Evolutionary conservation across 2,888 invertebrate genomes (phyloP), one percentile per base, ranked within the genome.

Genomic region (Oscheius sp.): DNA sequence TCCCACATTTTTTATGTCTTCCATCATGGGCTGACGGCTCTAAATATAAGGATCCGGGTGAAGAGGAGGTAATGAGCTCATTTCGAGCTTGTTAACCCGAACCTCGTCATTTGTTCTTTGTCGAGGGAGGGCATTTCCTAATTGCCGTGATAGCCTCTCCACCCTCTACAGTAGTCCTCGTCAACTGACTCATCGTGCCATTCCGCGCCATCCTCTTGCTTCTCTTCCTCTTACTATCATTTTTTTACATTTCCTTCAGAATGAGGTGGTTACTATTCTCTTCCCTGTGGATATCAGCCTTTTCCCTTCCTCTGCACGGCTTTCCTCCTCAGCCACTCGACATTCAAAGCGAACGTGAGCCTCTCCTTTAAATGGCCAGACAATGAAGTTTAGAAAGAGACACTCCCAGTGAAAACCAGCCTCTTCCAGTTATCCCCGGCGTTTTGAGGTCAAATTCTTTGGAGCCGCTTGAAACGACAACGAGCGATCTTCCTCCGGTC

Each of bases 401-500:
- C 3, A 9, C 9, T 9, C 35, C 21, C 21, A 13, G n/a, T 49
- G 16, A 18, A 2, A 41, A 61, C 23, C 41, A 45, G 21, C 61
- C 61, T 18, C 61, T 61, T 41, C 43, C 43, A 35, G 7, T 66
- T 25, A 52, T 25, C 52, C 52, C 49, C 2, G 52, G 52, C 2
- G 16, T 66, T 66, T 49, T 13, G 9, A 13, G 21, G 9, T 52
- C 46, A 5, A 49, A 49, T 21, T 23, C 27, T 5, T 23, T 66
- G 29, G 66, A 66, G 35, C 52, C 66, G n/a, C 35, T 66, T 9
- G 66, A 66, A 49, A 66, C 66, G 9, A 66, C 66, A 18, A 66
- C 66, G 0, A 25, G 23, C 2, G 61, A 52, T n/a, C 13, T 43
- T 43, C 43, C 27, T 9, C 25, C 61, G 13, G 49, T 49, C n/a